phyloP scores from a whole-genome alignment of 2,113 vertebrate genomes.

The Carassius auratus region DNA sequence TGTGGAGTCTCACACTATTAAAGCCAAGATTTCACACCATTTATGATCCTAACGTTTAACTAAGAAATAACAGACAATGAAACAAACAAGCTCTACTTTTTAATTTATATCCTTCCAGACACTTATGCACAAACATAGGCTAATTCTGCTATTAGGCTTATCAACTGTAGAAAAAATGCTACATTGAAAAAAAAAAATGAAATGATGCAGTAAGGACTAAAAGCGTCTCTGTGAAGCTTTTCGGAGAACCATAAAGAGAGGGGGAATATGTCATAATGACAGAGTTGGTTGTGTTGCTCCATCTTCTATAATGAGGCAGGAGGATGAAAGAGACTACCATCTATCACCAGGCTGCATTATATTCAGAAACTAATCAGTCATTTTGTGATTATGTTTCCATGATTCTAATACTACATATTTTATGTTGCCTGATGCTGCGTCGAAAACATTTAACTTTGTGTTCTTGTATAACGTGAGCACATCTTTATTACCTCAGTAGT shows the following conservation, averaged over 20 bases:
- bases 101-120: neutral
- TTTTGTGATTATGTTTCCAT: conserved; percentile 12
- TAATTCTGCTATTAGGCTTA: neutral
- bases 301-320: conserved; percentile 21
- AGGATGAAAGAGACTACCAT: neutral
- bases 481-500: neutral
- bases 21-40: neutral
- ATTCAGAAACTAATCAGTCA: conserved; percentile 2
- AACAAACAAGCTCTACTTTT: neutral
- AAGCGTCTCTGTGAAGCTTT: neutral
- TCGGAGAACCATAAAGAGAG: neutral
- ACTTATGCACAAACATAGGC: neutral
- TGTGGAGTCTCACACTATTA: neutral
- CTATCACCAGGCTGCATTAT: neutral
- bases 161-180: neutral
- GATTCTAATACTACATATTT: neutral
- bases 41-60: neutral
- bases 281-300: conserved; percentile 3
- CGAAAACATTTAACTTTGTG: neutral
- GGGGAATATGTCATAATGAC: conserved; percentile 14
- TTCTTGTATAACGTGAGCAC: too few relatives aligned
- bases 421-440: neutral
- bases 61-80: neutral
- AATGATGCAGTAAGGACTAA: conserved; percentile 15
- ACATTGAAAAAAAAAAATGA: neutral